Conservation (phyloP, 2,888 invertebrate species). For the Drosophila gaucha region DNA sequence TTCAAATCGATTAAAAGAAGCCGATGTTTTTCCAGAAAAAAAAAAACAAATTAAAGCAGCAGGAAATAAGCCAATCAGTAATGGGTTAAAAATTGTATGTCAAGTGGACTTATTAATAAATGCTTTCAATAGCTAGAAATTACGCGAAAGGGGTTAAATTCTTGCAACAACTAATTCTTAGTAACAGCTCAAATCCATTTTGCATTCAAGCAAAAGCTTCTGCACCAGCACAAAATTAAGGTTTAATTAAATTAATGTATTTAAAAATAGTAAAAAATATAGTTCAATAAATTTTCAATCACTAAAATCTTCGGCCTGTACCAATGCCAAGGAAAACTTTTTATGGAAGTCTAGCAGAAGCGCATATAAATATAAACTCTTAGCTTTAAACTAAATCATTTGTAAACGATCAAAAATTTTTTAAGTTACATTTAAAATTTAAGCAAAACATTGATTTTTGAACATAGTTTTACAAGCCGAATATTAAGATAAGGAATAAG, state of each 20-base stretch:
- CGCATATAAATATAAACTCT: no score
- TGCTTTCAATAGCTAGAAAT: constrained; percentile 13
- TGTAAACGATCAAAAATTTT: no score
- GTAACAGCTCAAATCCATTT: background rate
- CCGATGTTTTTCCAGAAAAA: constrained; percentile 10
- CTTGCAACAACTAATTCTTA: background rate
- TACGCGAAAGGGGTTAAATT: background rate
- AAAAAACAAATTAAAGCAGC: background rate
- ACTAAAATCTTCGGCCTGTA: no score
- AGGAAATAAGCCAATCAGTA: constrained; percentile 5
- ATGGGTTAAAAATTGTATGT: background rate
- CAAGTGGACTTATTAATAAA: background rate
- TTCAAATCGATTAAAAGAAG: constrained; percentile 36
- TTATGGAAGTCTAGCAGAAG: no score
- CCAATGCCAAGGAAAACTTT: no score
- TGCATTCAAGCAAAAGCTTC: background rate
- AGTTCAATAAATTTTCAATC: no score
- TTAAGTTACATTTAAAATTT: no score
- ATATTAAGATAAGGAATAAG: no score
- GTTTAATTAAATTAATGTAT: background rate
- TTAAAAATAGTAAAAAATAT: background rate
- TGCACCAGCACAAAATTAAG: background rate
- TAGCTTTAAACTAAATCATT: no score
- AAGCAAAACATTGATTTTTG: no score
- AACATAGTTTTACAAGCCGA: no score